Evolutionary conservation across 2,797 vertebrate species (phyloP).

Genomic region (Diplodus sargus): DNA sequence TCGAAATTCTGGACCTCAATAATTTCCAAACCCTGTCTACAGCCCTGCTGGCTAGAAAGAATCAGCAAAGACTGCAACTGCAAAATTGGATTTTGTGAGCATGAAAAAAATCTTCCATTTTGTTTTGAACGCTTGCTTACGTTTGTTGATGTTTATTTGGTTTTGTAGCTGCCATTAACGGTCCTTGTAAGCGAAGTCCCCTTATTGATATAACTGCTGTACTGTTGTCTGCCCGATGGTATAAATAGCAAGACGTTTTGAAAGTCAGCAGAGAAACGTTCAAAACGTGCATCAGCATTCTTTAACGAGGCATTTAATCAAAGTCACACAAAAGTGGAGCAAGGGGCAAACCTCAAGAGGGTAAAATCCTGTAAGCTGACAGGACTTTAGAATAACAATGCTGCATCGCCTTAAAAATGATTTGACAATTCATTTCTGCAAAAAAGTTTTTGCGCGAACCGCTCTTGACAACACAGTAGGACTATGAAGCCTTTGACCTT

Average conservation of each 20-base stretch:
- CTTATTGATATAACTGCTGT: no score
- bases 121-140: background rate
- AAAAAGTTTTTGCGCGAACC: background rate
- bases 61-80: no score
- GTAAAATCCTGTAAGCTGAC: background rate
- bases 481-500: background rate
- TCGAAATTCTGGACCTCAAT: no score
- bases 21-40: no score
- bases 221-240: no score
- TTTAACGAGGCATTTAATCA: conserved; percentile 2
- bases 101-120: background rate
- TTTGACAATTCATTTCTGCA: background rate
- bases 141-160: background rate
- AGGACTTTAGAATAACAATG: background rate
- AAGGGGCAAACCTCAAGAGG: background rate
- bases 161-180: background rate
- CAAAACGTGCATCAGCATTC: background rate
- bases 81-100: background rate
- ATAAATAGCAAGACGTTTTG: no score
- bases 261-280: no score
- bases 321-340: background rate
- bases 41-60: no score
- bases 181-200: background rate
- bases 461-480: background rate
- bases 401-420: background rate